A percentile compares a stretch with the other conserved stretches of the same genome.
Evolutionary conservation across 2,113 vertebrate species (phyloP).

Genomic region (Cairina moschata): DNA sequence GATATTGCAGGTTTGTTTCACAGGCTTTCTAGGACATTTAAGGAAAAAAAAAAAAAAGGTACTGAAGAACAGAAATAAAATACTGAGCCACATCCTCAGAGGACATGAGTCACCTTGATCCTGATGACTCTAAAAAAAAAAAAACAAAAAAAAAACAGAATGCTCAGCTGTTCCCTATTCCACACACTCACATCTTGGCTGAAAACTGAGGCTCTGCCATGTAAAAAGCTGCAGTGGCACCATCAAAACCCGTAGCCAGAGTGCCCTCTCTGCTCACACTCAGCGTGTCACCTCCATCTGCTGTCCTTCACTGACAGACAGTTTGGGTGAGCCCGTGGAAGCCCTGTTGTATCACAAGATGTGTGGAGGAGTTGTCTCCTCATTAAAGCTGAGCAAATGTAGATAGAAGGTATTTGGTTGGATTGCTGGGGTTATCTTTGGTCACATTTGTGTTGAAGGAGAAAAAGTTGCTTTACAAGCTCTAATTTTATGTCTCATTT

Average conservation of each 20-base stretch:
- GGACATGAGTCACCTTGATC: background rate
- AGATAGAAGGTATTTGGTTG: background rate
- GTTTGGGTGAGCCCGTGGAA: background rate
- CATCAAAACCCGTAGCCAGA: background rate
- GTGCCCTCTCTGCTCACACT: background rate
- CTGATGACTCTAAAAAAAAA: background rate
- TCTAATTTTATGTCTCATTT: background rate
- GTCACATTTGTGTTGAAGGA: background rate
- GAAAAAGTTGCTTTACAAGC: background rate
- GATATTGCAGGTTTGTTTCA: background rate
- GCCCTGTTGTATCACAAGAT: accelerated
- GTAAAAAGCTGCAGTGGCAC: background rate
- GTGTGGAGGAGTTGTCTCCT: accelerated
- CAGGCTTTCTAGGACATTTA: background rate
- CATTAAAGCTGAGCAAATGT: background rate
- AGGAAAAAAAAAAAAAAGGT: background rate
- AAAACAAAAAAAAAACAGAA: background rate
- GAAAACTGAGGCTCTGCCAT: background rate
- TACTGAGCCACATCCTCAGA: background rate
- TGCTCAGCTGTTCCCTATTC: background rate
- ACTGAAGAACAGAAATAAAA: background rate
- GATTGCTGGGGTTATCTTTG: background rate
- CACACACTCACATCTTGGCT: background rate
- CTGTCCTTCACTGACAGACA: background rate
- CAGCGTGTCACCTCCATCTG: background rate